phyloP scores from a whole-genome alignment of 2,113 vertebrate species.

The Phalacrocorax carbo region DNA sequence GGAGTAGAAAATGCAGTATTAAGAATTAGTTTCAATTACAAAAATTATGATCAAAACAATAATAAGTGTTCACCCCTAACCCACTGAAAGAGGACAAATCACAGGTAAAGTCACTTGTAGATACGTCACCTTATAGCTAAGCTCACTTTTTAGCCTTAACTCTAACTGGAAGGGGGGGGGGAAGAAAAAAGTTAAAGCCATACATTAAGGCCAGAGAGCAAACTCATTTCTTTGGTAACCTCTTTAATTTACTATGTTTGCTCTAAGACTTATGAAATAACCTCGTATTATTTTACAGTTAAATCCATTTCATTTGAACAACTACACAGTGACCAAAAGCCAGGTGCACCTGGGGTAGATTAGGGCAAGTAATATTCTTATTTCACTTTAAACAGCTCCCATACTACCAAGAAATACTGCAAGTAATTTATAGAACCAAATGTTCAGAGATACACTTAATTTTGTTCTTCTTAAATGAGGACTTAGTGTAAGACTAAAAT shows the following conservation, averaged over 20 bases:
- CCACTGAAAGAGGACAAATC: neutral
- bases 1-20: neutral
- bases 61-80: neutral
- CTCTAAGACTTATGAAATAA: neutral
- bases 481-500: neutral
- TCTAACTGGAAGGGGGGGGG: accelerated
- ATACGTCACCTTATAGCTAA: neutral
- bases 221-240: neutral
- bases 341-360: neutral
- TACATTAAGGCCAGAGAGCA: neutral
- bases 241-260: neutral
- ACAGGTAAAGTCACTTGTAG: neutral
- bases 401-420: neutral
- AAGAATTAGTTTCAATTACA: neutral
- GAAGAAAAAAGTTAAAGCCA: neutral
- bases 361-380: neutral
- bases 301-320: neutral
- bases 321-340: neutral
- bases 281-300: neutral
- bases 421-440: neutral
- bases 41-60: neutral
- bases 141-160: neutral
- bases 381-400: neutral
- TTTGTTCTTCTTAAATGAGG: neutral
- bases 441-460: neutral